Evolutionary conservation across 2,113 vertebrate species (phyloP).

Genomic region (Gymnobelideus leadbeateri): DNA sequence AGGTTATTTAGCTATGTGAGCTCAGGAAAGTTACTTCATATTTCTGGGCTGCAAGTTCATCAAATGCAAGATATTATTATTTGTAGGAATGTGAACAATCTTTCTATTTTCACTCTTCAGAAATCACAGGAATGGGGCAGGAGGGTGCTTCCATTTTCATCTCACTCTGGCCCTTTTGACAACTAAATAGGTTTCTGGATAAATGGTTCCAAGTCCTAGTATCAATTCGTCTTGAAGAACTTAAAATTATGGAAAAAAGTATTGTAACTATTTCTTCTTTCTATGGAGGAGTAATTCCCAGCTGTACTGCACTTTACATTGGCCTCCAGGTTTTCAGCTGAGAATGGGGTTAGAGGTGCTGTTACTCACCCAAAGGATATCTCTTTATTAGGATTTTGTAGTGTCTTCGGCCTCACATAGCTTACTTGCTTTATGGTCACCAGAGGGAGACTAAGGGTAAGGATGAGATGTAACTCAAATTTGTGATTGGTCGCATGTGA

Average conservation of each 20-base stretch:
- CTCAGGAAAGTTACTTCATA: neutral
- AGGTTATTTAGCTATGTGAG: neutral
- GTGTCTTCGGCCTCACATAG: neutral
- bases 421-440: neutral
- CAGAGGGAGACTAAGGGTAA: neutral
- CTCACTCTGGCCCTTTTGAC: neutral
- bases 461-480: neutral
- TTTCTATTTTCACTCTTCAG: neutral
- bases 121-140: neutral
- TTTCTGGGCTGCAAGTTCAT: neutral
- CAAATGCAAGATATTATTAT: neutral
- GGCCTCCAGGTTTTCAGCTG: neutral
- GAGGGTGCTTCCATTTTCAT: slow-evolving; percentile 7
- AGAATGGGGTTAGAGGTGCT: neutral
- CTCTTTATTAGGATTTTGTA: neutral
- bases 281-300: neutral
- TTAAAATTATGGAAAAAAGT: neutral
- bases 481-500: neutral
- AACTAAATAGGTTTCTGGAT: neutral
- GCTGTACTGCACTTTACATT: neutral
- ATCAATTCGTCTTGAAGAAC: neutral
- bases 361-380: neutral
- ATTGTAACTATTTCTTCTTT: neutral
- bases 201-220: neutral
- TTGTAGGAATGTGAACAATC: neutral